Conservation (phyloP, 2,888 invertebrate genomes). For the Andrena praecox region DNA sequence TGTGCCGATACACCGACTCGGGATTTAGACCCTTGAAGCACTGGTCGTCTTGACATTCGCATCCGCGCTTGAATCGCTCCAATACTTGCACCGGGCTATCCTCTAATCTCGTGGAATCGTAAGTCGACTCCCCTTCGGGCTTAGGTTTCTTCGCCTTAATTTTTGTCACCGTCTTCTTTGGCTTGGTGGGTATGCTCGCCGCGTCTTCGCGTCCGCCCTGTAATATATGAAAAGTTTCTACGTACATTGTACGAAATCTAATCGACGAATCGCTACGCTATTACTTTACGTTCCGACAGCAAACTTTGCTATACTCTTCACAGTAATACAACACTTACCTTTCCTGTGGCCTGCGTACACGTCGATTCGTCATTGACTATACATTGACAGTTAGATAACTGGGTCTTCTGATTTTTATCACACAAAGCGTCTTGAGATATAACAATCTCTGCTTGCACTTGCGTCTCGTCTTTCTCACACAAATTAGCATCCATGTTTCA, state of each 20-base stretch:
- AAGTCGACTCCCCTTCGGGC: conserved; percentile 83
- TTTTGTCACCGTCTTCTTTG: conserved; percentile 84
- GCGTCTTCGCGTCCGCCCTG: conserved; percentile 78
- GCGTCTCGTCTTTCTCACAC: conserved; percentile 35
- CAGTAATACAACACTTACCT: conserved; percentile 43
- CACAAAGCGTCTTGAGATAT: conserved; percentile 2
- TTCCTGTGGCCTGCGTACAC: conserved; percentile 12
- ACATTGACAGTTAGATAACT: conserved; percentile 28
- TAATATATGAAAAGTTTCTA: conserved; percentile 56
- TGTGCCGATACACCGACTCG: conserved; percentile 91
- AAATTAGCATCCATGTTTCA: conserved; percentile 69
- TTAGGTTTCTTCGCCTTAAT: conserved; percentile 86
- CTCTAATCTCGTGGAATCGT: conserved; percentile 89
- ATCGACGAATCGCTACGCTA: neutral
- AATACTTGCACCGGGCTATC: conserved; percentile 90
- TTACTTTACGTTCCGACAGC: neutral
- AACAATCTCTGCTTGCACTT: conserved; percentile 83
- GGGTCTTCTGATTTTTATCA: conserved; percentile 26
- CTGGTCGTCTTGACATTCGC: conserved; percentile 91
- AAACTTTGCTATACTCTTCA: neutral
- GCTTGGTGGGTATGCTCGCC: conserved; percentile 82
- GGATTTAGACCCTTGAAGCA: conserved; percentile 91
- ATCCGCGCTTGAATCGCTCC: conserved; percentile 89
- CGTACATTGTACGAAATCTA: neutral
- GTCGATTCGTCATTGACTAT: conserved; percentile 29